Base-by-base conservation (phyloP, 1,140 invertebrate species). In the Caenorhabditis brenneri region DNA sequence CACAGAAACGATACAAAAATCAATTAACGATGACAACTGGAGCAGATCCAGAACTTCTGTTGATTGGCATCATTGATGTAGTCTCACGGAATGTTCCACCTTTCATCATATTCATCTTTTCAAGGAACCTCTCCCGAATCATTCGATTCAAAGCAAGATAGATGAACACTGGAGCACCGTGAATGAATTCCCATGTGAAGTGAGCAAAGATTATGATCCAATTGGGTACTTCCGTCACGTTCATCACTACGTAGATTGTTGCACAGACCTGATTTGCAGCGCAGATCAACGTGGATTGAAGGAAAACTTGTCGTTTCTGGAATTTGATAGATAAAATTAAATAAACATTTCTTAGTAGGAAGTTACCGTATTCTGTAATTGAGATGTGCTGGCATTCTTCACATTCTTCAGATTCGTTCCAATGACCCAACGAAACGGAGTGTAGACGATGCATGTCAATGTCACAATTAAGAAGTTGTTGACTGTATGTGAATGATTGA, bases 111-210 rank as follows among this genome's bases (percentile, higher is more conserved):
- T 65, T 33, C 58, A 65, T 65, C 31, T 65, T 65, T 19, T 65
- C 58, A 22, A 65, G 19, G 31, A 65, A 65, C 19, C 58, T 10
- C 36, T 65, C 58, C 3, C 58, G 29, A 36, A 65, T 65, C 58
- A 65, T 65, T 65, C 58, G 58, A 36, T 65, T 65, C 58, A 65
- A 7, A 1, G 58, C 58, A 9, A 65, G 58, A 65, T 65, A 65
- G 10, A 65, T 65, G 58, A 65, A 65, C 6, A 65, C 58, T 12
- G 58, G 58, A 33, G 58, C 58, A 1, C 58, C 58, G 31, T 65
- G 58, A 33, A 65, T 65, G 31, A 65, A 65, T 65, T 65, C 58
- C 58, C 58, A 65, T 7, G 58, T 65, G 31, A 65, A 65, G 36
- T 65, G 58, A 65, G 58, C 58, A 65, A 65, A 65, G 1, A 65